Evolutionary conservation across 2,888 invertebrate genomes (phyloP), one percentile per base, ranked within the genome.

Genomic region (Cecidostiba fungosa): DNA sequence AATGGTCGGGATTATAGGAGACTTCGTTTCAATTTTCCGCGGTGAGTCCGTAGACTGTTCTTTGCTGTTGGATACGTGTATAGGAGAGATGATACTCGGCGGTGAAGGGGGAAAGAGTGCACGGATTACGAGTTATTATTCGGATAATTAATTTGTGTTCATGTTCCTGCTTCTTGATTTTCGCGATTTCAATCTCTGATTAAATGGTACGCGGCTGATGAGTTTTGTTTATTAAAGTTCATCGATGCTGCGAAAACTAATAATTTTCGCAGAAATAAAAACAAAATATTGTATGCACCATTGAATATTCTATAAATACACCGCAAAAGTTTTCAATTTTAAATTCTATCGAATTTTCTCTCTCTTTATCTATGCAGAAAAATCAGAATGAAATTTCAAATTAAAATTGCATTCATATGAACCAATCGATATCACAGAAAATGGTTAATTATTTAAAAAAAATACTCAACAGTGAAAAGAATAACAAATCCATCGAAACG

Each of bases 1-100:
- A 50, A 76, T 74, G 84, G 74, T 26, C 29, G 36, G 76, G 62
- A 76, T 76, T 76, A 43, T 74, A 76, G 16, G n/a, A 32, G 82
- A 82, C 3, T 76, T 76, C 74, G 29, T 50, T 76, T 76, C 66
- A 66, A 82, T 69, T 62, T 74, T 66, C 59, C 32, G 32, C 62
- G 23, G 14, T 0, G 39, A 72, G 39, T 72, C 72, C 39, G 39
- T 10, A 12, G 12, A 66, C 29, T 43, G 43, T 43, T 43, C 10
- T 14, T 43, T 43, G 43, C 29, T 66, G 29, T 66, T 14, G 54
- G n/a, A 59, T 23, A 19, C 50, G 50, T 50, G 12, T 12, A 43
- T 32, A 2, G 43, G 12, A 10, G 12, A 43, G 43, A 43, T 12
- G 8, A 43, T 43, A 10, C n/a, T 54, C 19, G 4, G 1, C 29